Conservation (phyloP, 2,888 invertebrate genomes). For the Matsumyia berberina region DNA sequence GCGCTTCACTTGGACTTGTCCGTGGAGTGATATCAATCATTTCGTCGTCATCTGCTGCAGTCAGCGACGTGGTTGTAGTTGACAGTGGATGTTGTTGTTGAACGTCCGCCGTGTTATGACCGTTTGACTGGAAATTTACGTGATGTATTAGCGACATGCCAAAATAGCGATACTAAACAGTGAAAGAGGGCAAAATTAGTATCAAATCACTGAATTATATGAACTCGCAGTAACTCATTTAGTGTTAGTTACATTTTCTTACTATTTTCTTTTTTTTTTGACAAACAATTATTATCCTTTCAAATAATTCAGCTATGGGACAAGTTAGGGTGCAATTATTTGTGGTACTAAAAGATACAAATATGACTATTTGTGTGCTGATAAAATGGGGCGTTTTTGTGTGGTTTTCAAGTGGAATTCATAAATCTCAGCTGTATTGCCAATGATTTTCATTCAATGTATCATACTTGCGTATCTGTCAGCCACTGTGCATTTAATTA, state of each 20-base stretch:
- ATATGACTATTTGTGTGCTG: constrained; percentile 12
- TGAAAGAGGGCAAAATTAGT: constrained; percentile 16
- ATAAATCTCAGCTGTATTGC: not conserved
- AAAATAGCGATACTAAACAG: constrained; percentile 65
- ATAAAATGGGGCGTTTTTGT: constrained; percentile 71
- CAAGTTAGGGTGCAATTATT: constrained; percentile 42
- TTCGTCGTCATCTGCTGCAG: constrained; percentile 86
- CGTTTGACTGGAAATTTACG: constrained; percentile 81
- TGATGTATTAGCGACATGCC: constrained; percentile 68
- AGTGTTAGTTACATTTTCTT: constrained; percentile 28
- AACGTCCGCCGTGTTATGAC: constrained; percentile 80
- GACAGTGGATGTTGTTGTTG: constrained; percentile 79
- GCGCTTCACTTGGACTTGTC: constrained; percentile 83
- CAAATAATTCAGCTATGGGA: constrained; percentile 33
- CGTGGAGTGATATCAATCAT: constrained; percentile 88
- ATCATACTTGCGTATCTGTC: constrained; percentile 11
- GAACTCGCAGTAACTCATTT: not conserved
- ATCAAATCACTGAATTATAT: not conserved
- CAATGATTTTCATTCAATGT: constrained; percentile 14
- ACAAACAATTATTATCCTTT: constrained; percentile 17
- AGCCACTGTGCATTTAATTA: constrained; percentile 48
- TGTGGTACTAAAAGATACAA: constrained; percentile 35
- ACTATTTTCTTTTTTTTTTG: not conserved
- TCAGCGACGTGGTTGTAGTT: constrained; percentile 80
- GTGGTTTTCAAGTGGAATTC: constrained; percentile 11